Percentiles rank a stretch among this genome's conserved stretches.
phyloP scores from a whole-genome alignment of 2,888 invertebrate species.

The Smittia aterrima region DNA sequence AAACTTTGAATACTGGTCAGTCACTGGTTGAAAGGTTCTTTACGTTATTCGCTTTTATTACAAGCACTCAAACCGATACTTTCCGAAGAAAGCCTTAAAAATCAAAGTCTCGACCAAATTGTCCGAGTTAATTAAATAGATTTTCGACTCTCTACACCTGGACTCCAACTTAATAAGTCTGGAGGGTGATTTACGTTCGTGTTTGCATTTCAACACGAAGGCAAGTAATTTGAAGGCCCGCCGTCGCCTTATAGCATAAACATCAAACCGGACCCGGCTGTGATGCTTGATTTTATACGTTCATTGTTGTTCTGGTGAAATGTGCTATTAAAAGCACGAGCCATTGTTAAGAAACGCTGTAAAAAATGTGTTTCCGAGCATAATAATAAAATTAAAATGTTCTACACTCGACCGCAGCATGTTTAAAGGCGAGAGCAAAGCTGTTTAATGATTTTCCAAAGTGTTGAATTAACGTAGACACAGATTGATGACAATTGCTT shows the following conservation, averaged over 20 bases:
- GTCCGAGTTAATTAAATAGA: too few species aligned
- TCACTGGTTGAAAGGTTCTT: too few species aligned
- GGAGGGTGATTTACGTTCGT: too few species aligned
- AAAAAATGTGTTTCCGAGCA: slow-evolving; percentile 23
- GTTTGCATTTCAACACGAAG: not conserved
- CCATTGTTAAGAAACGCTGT: not conserved
- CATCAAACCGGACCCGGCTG: not conserved
- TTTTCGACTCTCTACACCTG: too few species aligned
- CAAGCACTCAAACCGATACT: too few species aligned
- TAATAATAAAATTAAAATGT: slow-evolving; percentile 26
- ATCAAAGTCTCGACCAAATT: too few species aligned
- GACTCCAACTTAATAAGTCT: too few species aligned
- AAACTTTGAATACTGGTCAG: too few species aligned
- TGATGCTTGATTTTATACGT: not conserved
- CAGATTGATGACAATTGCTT: slow-evolving; percentile 30
- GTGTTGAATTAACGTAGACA: not conserved
- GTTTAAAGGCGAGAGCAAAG: not conserved
- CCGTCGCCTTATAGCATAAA: too few species aligned
- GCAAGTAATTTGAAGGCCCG: not conserved
- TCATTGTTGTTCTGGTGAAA: not conserved
- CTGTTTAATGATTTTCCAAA: not conserved
- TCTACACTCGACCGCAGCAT: not conserved
- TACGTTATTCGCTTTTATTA: too few species aligned
- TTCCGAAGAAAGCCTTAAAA: too few species aligned
- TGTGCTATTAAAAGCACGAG: slow-evolving; percentile 4